Percentiles rank a stretch among this genome's conserved stretches.
phyloP scores from a whole-genome alignment of 2,113 vertebrate genomes.

The Solenodon paradoxus region DNA sequence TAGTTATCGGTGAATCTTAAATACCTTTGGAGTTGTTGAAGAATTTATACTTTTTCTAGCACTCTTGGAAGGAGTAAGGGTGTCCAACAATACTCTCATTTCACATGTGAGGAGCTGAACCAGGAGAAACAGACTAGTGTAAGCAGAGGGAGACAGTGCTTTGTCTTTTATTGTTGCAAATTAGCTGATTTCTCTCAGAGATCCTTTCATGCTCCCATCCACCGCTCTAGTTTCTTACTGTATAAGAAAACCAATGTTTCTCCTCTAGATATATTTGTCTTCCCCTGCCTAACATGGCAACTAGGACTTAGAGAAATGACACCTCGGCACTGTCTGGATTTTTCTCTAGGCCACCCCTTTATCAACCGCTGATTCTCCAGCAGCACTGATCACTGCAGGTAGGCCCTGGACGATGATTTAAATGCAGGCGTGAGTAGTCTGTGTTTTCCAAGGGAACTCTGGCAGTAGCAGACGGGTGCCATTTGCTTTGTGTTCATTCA shows the following conservation, averaged over 20 bases:
- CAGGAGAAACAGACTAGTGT: not conserved
- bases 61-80: not conserved
- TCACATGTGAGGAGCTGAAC: not conserved
- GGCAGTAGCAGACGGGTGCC: accelerated
- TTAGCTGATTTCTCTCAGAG: not conserved
- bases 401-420: not conserved
- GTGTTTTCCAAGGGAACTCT: not conserved
- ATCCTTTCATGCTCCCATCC: not conserved
- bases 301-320: not conserved
- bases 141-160: not conserved
- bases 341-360: not conserved
- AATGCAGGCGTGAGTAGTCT: not conserved
- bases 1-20: not conserved
- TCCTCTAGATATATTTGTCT: not conserved
- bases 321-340: too few relatives aligned
- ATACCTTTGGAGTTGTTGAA: not conserved
- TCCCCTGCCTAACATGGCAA: not conserved
- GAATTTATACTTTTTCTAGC: not conserved
- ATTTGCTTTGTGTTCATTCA: not conserved
- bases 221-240: not conserved
- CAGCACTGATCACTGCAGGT: not conserved
- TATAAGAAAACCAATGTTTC: not conserved
- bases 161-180: not conserved
- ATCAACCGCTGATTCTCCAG: not conserved
- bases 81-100: not conserved